These are phyloP conservation scores for Tringa solitaria DNA, from an alignment of 2,113 vertebrate species.

Conservation along the genomic window DNA sequence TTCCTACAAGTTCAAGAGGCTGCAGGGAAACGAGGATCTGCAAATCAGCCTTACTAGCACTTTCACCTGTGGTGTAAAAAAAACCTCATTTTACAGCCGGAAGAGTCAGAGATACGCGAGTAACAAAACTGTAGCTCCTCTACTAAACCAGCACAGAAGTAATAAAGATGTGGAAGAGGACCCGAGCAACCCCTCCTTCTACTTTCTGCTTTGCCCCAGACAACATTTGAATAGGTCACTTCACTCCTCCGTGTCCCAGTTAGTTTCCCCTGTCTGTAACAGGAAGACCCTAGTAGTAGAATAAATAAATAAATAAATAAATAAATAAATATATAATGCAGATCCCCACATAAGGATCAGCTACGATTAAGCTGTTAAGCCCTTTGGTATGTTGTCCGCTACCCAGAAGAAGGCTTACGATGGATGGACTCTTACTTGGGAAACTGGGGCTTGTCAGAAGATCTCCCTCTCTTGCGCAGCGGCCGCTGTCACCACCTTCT, in stretches of 20 bases:
- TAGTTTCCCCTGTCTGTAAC: background rate
- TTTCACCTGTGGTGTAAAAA: background rate
- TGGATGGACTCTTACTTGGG: background rate
- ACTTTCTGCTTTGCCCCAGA: background rate
- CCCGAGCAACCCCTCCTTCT: fast-evolving
- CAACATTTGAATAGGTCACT: background rate
- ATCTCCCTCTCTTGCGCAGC: background rate
- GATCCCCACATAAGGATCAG: background rate
- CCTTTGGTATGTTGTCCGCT: background rate
- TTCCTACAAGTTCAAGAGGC: background rate
- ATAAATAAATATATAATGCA: background rate
- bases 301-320: background rate
- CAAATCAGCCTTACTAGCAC: background rate
- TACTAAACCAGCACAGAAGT: background rate
- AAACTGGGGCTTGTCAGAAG: background rate
- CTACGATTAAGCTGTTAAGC: background rate
- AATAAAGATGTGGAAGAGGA: background rate
- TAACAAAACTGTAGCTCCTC: background rate
- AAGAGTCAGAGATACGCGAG: background rate
- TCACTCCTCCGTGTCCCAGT: background rate
- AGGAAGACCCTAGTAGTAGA: background rate
- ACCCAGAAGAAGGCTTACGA: background rate
- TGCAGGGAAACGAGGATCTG: fast-evolving
- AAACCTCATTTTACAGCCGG: background rate
- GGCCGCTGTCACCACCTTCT: background rate